Base-by-base conservation (phyloP, 2,888 invertebrate species). In the Lasioglossum leucozonium region DNA sequence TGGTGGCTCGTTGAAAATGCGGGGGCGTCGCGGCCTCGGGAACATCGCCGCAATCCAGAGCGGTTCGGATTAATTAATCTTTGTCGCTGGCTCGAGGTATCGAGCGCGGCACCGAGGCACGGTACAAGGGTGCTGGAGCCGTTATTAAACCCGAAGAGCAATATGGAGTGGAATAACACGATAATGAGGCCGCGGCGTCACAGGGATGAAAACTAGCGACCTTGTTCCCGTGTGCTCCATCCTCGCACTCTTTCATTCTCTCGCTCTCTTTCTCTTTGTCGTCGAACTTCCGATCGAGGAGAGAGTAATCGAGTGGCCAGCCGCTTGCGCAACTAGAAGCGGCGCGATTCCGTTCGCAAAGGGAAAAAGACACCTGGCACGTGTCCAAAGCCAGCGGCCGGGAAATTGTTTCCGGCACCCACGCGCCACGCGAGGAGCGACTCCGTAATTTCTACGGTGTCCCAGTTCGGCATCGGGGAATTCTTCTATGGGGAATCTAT, bases 371-470 rank as follows among this genome's bases (percentile, higher is more conserved):
- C 16, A 42, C 55, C 55, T 76, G 85, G 76, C 85, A 40, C n/a
- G 22, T 69, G 81, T 76, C 78, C 81, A 87, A 74, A 79, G 65
- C 67, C 81, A 79, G 71, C 71, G 67, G 65, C 72, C 65, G 78
- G 79, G 87, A 90, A 86, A 91, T 88, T 80, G 85, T 85, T 87
- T 88, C 87, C 79, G 80, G 82, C 84, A 78, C 86, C 84, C 77
- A 88, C 91, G 81, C 88, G 77, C 67, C 58, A 81, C 74, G 69
- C 67, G 78, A 87, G 79, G 40, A 47, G 44, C 80, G 80, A 75
- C 82, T 80, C 85, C 30, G 85, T 84, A 82, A 87, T 90, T 90
- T 89, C 85, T 85, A 89, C 85, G 82, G 81, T 81, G 89, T 83
- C 81, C 85, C 82, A 86, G 81, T 89, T 90, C 75, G 30, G 74